Evolutionary conservation across 2,797 vertebrate species (phyloP).

Genomic region (Ibycter americanus): DNA sequence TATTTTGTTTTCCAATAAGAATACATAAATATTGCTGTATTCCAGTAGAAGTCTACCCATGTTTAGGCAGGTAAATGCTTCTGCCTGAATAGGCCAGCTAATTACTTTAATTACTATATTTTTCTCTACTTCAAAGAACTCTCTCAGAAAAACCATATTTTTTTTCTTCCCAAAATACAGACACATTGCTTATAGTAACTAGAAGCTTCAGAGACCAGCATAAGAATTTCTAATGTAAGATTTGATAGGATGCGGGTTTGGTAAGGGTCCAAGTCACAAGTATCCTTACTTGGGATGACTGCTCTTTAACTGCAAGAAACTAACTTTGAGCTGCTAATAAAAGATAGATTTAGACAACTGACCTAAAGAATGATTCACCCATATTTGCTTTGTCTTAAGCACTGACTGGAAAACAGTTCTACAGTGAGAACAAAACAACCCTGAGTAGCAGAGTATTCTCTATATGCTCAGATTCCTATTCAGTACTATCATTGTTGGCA

Average conservation of each 20-base stretch:
- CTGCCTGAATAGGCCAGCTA: neutral
- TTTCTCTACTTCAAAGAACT: neutral
- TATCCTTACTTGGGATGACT: neutral
- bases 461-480: neutral
- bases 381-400: neutral
- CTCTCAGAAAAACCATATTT: neutral
- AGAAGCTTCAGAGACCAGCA: neutral
- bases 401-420: neutral
- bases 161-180: neutral
- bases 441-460: neutral
- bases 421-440: neutral
- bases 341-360: neutral
- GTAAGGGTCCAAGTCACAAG: neutral
- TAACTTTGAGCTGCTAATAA: neutral
- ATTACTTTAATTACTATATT: neutral
- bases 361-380: neutral
- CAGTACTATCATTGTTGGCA: neutral
- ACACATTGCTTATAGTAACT: neutral
- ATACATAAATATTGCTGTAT: neutral
- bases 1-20: neutral
- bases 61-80: neutral
- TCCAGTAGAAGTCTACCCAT: neutral
- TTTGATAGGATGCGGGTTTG: neutral
- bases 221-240: neutral
- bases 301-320: neutral